Conservation (phyloP, 2,888 invertebrate genomes). For the Noctuana brunneofusca region DNA sequence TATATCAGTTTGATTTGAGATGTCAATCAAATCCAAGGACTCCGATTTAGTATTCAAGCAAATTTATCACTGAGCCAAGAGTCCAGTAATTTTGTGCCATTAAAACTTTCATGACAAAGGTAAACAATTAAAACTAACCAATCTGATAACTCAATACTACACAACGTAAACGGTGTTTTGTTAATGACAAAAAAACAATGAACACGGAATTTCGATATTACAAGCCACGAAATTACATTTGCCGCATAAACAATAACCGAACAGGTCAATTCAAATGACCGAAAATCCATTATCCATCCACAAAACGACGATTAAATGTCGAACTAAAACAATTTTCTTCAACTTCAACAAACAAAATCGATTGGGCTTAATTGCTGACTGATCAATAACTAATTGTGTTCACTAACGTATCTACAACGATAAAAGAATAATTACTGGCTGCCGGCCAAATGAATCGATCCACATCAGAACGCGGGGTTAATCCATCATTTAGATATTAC, state of each 20-base stretch:
- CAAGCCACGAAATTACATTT: conserved; percentile 14
- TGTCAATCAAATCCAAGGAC: too few relatives aligned
- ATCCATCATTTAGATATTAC: conserved; percentile 83
- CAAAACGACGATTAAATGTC: conserved; percentile 75
- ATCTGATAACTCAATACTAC: conserved; percentile 5
- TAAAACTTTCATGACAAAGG: background rate
- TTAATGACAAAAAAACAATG: conserved; percentile 31
- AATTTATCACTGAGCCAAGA: background rate
- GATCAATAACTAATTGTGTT: conserved; percentile 83
- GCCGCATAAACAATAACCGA: conserved; percentile 59
- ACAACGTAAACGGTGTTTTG: conserved; percentile 12
- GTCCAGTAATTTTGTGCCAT: background rate
- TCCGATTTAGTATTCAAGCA: too few relatives aligned
- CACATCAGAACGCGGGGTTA: conserved; percentile 80
- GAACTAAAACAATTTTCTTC: conserved; percentile 81
- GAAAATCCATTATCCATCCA: conserved; percentile 71
- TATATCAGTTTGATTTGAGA: background rate
- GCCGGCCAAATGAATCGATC: conserved; percentile 82
- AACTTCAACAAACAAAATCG: conserved; percentile 82
- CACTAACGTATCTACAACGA: conserved; percentile 75
- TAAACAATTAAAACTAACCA: conserved; percentile 10
- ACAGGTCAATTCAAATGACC: conserved; percentile 60
- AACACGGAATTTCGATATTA: conserved; percentile 31
- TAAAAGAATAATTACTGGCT: conserved; percentile 80
- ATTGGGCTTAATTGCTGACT: conserved; percentile 80